These are phyloP conservation scores for Ptyas mucosa DNA, from an alignment of 2,113 vertebrate species.

Conservation along the genomic window DNA sequence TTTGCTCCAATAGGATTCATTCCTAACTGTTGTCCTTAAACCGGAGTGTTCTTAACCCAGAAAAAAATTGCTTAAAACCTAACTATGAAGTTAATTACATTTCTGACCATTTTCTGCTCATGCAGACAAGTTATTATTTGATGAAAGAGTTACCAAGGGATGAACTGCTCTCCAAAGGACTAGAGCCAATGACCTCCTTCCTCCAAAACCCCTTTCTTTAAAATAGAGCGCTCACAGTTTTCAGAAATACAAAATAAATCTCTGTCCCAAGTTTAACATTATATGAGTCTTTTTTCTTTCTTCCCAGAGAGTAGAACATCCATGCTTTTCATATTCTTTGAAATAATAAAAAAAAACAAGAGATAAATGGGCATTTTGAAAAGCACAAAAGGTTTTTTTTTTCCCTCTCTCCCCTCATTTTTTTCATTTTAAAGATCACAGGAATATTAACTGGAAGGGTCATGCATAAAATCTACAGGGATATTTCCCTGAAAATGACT, in stretches of 20 bases:
- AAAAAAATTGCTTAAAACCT: background rate
- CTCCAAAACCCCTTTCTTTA: background rate
- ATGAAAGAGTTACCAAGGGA: background rate
- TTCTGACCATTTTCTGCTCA: background rate
- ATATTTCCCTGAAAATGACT: slow-evolving; percentile 39
- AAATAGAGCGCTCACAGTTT: no score
- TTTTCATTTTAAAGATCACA: background rate
- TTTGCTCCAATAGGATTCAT: background rate
- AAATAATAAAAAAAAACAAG: slow-evolving; percentile 31
- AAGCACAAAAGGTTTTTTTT: background rate
- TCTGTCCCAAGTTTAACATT: background rate
- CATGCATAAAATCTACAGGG: slow-evolving; percentile 21
- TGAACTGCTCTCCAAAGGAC: background rate
- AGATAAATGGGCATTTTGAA: slow-evolving; percentile 12
- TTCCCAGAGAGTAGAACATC: background rate
- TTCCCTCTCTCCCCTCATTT: background rate
- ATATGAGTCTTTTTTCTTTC: background rate
- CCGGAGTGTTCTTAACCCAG: background rate
- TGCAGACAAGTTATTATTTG: background rate
- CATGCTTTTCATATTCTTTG: background rate
- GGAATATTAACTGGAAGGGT: slow-evolving; percentile 37
- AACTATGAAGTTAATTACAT: background rate
- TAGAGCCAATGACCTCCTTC: background rate
- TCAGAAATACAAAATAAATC: no score
- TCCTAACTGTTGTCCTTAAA: background rate